Evolutionary conservation across 2,797 vertebrate species (phyloP), one percentile per base, ranked within the genome.

Genomic region (Epinephelus awoara): DNA sequence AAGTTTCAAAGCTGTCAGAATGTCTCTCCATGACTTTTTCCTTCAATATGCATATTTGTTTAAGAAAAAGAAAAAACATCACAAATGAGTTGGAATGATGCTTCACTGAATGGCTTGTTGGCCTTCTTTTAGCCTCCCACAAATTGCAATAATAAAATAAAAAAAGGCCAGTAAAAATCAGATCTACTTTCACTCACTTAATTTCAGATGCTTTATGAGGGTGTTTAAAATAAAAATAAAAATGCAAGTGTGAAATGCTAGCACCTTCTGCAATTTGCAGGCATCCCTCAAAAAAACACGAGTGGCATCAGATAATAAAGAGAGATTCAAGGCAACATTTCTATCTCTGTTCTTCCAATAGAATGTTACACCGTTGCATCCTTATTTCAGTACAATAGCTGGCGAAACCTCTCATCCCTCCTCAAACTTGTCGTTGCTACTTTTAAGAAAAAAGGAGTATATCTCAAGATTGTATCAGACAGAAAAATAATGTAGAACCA

Each of bases 281-380:
- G 49, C 71, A 66, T 76, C 59, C 21, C 68, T 68, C n/a, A 56
- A 77, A 46, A n/a, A n/a, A n/a, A n/a, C n/a, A n/a, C n/a, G n/a
- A n/a, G n/a, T n/a, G n/a, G n/a, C n/a, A n/a, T 19, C 64, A 55
- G 17, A 84, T 92, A 90, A 92, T 89, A 90, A 84, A 83, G 74
- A 29, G n/a, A 69, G 70, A 89, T 92, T 88, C 85, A 68, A 83
- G 66, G 87, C 85, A 75, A 86, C 80, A 9, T 75, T 49, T 86
- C 81, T 61, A 14, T 77, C 87, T 82, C 56, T 1, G 21, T 63
- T 66, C 59, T n/a, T 66, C 55, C 73, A 65, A 72, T 64, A 4
- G 68, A 77, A 34, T 72, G 72, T 72, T 59, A 69, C 3, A 56
- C 55, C 6, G 51, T 34, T 46, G 80, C 55, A 27, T 91, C 63